Evolutionary conservation across 2,888 invertebrate species (phyloP), one percentile per base, ranked within the genome.

Genomic region (Stenoptilia bipunctidactyla): DNA sequence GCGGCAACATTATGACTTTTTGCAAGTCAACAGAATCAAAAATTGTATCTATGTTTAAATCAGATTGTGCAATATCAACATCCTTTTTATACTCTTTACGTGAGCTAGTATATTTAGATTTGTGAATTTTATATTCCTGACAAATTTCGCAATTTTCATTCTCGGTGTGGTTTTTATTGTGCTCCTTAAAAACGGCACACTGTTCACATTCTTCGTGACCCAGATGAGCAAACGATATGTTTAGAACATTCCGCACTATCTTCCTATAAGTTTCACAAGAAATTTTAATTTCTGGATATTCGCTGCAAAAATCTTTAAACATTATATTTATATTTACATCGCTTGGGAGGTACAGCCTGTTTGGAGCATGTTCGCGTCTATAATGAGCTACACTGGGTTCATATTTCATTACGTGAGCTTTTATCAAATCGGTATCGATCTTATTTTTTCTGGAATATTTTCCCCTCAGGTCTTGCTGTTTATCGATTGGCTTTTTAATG

Each of bases 311-410:
- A 37, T 41, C 35, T 27, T 38, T 33, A 38, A 41, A 42, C 45
- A 49, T 49, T 14, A 39, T 35, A 0, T 39, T 25, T 12, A 42
- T 27, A 1, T 35, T 49, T 13, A 49, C 38, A 27, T 46, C 46
- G 36, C 41, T 46, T 10, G 49, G 45, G 30, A 49, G 33, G 39
- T 48, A 47, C 12, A 39, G 34, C 36, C 35, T 34, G 25, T 45
- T 39, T 13, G 46, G 46, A 1, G 43, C 46, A 41, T 46, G 44
- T 35, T 40, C 34, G 1, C 40, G 27, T 9, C 44, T 30, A 36
- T 45, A 46, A 40, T 46, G 45, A 34, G 43, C 39, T 9, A 45
- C 39, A 27, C 35, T 27, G 33, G 44, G 47, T 13, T 45, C 39
- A 39, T 36, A 49, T 34, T 40, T 42, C 37, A 27, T 34, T 15